Evolutionary conservation across 2,113 vertebrate species (phyloP).

Genomic region (Tylochromis polylepis): DNA sequence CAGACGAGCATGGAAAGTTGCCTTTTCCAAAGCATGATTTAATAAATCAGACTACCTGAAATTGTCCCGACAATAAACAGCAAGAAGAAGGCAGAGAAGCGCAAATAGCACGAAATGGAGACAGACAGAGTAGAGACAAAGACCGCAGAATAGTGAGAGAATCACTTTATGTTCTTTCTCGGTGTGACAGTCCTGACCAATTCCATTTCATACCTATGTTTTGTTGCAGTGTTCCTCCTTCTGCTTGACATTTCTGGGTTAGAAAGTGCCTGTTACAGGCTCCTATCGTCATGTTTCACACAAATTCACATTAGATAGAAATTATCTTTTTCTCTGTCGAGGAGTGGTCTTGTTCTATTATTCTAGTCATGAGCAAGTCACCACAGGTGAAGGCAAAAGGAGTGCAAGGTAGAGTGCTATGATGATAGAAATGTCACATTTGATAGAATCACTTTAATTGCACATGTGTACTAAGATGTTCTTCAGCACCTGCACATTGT

Average conservation of each 20-base stretch:
- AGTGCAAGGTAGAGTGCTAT: constrained; percentile 1
- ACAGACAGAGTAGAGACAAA: neutral
- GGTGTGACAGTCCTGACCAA: constrained; percentile 36
- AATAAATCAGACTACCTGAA: constrained; percentile 11
- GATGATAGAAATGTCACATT: constrained; percentile 51
- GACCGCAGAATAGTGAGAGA: neutral
- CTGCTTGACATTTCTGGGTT: constrained; percentile 69
- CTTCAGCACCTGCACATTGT: neutral
- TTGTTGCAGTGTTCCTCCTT: constrained; percentile 40
- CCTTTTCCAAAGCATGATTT: neutral
- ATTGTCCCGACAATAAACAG: constrained; percentile 17
- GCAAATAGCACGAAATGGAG: neutral
- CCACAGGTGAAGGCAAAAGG: constrained; percentile 45
- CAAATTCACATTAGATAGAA: constrained; percentile 64
- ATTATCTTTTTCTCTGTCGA: constrained; percentile 43
- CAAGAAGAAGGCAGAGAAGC: neutral
- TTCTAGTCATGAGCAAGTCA: constrained; percentile 40
- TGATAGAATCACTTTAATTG: constrained; percentile 58
- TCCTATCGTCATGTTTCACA: constrained; percentile 57
- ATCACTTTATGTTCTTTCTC: constrained; percentile 34
- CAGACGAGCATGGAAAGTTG: neutral
- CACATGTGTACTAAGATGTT: constrained; percentile 18
- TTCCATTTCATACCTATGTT: constrained; percentile 53
- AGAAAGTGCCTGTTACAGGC: constrained; percentile 54
- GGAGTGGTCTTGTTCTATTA: constrained; percentile 45